These are phyloP conservation scores for Ailuropoda melanoleuca DNA, from an alignment of 2,113 vertebrate species.

Conservation along the genomic window DNA sequence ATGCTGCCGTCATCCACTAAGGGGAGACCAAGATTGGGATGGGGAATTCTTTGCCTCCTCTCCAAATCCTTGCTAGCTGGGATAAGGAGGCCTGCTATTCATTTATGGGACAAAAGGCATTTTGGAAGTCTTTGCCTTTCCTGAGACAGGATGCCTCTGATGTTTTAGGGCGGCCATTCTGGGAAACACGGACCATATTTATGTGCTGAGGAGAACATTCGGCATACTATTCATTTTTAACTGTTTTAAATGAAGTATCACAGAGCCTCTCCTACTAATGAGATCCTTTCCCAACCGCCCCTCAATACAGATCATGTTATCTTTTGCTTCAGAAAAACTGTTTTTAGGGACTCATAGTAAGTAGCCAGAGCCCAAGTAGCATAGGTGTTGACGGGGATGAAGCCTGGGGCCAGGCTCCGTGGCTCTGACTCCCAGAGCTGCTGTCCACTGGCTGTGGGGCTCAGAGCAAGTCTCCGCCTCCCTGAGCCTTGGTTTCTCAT, in stretches of 20 bases:
- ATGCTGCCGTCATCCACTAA: background rate
- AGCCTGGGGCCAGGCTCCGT: background rate
- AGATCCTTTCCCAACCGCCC: background rate
- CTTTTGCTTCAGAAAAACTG: constrained; percentile 33
- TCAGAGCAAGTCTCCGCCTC: background rate
- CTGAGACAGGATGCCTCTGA: background rate
- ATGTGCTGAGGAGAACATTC: background rate
- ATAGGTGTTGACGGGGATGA: background rate
- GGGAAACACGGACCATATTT: background rate
- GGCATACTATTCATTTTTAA: background rate
- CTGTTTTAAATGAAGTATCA: background rate
- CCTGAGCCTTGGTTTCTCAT: background rate
- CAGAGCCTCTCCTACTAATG: background rate
- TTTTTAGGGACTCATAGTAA: background rate
- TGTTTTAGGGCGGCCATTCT: background rate
- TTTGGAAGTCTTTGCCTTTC: constrained; percentile 14
- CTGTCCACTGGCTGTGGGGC: background rate
- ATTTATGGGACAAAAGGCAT: background rate
- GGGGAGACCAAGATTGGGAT: background rate
- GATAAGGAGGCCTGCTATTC: background rate
- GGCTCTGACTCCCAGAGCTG: background rate
- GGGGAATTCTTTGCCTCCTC: constrained; percentile 2
- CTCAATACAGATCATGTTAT: background rate
- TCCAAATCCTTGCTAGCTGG: background rate
- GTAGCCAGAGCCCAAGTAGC: background rate